Conservation (phyloP, 2,797 vertebrate genomes). For the Phylloscopus collybita region DNA sequence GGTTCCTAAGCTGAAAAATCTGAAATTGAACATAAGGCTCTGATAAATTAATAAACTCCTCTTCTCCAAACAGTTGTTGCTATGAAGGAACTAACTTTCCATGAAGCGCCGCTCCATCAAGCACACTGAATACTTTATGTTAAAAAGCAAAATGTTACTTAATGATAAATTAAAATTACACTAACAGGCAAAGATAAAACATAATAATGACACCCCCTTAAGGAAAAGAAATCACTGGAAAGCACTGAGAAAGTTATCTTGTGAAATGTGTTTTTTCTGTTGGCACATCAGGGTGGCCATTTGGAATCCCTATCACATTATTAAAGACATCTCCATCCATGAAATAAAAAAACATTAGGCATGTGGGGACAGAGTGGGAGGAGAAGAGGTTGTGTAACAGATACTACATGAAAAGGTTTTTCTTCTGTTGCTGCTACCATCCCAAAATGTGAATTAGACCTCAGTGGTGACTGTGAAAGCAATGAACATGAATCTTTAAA, state of each 20-base stretch:
- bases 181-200: conserved; percentile 73
- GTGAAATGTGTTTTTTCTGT: conserved; percentile 73
- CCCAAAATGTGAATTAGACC: conserved; percentile 69
- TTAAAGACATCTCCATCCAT: conserved; percentile 71
- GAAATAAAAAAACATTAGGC: conserved; percentile 68
- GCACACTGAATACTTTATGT: conserved; percentile 82
- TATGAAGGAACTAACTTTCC: conserved; percentile 80
- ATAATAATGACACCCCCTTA: conserved; percentile 75
- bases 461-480: conserved; percentile 47
- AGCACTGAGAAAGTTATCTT: conserved; percentile 69
- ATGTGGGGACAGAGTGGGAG: not conserved
- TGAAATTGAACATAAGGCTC: conserved; percentile 86
- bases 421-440: not conserved
- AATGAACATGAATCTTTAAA: conserved; percentile 59
- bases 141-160: conserved; percentile 82
- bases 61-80: conserved; percentile 84
- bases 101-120: conserved; percentile 79
- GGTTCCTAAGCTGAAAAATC: conserved; percentile 81
- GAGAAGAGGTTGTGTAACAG: conserved; percentile 28
- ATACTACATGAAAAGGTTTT: conserved; percentile 59
- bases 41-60: conserved; percentile 88
- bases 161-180: conserved; percentile 83
- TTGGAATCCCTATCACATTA: conserved; percentile 71
- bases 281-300: conserved; percentile 67
- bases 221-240: conserved; percentile 76